Conservation (phyloP, 1,140 invertebrate genomes). For the Procambarus clarkii region DNA sequence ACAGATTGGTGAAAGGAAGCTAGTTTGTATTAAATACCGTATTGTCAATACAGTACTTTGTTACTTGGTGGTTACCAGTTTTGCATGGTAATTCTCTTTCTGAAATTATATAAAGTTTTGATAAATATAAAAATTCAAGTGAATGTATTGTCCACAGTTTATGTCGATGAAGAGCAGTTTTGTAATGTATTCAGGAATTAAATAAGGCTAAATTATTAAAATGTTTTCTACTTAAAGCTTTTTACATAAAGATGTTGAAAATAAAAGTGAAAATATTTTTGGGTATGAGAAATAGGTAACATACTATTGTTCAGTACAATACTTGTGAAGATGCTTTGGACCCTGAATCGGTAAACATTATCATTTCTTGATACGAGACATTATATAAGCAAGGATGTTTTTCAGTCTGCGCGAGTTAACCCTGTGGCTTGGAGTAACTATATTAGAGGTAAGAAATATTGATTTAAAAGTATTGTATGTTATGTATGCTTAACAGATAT, state of each 20-base stretch:
- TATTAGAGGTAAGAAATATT: slow-evolving; percentile 42
- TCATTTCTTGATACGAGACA: background rate
- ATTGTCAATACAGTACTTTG: too few species aligned
- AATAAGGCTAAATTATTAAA: background rate
- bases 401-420: slow-evolving; percentile 45
- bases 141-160: too few species aligned
- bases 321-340: background rate
- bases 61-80: too few species aligned
- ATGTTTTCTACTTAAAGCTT: background rate
- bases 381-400: slow-evolving; percentile 26
- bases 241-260: background rate
- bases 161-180: background rate
- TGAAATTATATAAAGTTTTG: too few species aligned
- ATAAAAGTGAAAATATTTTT: background rate
- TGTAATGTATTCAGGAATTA: background rate
- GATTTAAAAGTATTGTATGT: too few species aligned
- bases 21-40: background rate
- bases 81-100: too few species aligned
- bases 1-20: background rate
- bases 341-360: background rate
- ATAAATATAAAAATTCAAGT: too few species aligned
- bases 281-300: background rate
- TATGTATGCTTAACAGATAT: too few species aligned
- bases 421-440: slow-evolving; percentile 40
- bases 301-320: background rate